These are phyloP conservation scores for Pteronura brasiliensis DNA, from an alignment of 2,113 vertebrate genomes.

Conservation along the genomic window DNA sequence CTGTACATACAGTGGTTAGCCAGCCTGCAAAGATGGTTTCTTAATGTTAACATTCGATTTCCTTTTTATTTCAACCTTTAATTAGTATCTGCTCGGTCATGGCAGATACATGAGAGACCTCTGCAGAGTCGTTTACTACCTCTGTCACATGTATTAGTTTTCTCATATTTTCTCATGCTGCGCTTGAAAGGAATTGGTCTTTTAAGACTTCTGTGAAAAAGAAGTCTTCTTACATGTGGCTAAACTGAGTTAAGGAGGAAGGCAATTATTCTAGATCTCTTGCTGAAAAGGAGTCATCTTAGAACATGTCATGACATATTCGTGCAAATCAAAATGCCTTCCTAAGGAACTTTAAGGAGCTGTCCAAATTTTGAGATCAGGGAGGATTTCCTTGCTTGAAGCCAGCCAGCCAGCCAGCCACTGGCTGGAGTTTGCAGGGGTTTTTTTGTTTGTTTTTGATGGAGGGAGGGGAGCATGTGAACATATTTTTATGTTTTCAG, in stretches of 20 bases:
- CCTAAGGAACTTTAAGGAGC: neutral
- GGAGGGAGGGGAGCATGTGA: neutral
- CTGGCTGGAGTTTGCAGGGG: neutral
- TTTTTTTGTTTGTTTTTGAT: neutral
- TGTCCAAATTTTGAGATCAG: constrained; percentile 4
- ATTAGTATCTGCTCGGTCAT: neutral
- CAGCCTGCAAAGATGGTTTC: neutral
- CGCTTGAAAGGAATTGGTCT: neutral
- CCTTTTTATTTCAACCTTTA: neutral
- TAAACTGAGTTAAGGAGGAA: neutral
- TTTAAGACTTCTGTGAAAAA: neutral
- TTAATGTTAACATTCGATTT: neutral
- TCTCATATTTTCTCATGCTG: neutral
- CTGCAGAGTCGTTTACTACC: neutral
- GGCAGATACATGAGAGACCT: neutral
- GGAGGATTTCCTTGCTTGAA: neutral
- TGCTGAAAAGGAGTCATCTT: neutral
- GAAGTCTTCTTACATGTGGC: neutral
- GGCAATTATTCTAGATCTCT: neutral
- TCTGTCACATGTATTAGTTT: neutral
- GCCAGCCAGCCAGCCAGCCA: neutral
- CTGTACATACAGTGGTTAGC: neutral
- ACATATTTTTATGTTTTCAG: constrained; percentile 10
- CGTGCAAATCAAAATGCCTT: constrained; percentile 32
- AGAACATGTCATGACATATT: neutral